These are phyloP conservation scores for Luscinia luscinia DNA, from an alignment of 2,797 vertebrate genomes.

Conservation along the genomic window DNA sequence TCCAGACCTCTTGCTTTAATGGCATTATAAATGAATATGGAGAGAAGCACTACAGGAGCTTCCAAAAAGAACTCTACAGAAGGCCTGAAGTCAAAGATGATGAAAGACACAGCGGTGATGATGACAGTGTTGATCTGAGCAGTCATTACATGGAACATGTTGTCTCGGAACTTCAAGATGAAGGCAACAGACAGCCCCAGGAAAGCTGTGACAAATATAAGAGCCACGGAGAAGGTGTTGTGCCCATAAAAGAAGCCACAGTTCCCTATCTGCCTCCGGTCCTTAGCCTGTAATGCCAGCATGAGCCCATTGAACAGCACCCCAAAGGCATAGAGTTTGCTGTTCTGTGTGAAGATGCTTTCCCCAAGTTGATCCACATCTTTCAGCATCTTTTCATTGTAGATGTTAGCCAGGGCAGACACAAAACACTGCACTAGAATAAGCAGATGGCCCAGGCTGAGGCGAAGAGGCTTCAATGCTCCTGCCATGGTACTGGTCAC, in stretches of 20 bases:
- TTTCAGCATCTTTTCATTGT: conserved; percentile 98
- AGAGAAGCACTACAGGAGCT: conserved; percentile 91
- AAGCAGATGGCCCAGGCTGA: conserved; percentile 90
- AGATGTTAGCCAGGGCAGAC: conserved; percentile 96
- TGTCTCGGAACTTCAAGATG: conserved; percentile 97
- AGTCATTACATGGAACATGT: conserved; percentile 98
- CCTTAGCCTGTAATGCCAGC: conserved; percentile 81
- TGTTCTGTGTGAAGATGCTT: conserved; percentile 97
- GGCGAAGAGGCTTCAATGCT: conserved; percentile 77
- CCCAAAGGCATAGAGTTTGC: conserved; percentile 93
- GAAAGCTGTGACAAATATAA: conserved; percentile 91
- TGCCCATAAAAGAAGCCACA: conserved; percentile 97
- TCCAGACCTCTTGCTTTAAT: conserved; percentile 81
- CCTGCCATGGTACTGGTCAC: conserved; percentile 69
- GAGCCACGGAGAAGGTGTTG: conserved; percentile 87
- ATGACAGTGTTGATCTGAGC: conserved; percentile 94
- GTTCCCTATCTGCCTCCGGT: conserved; percentile 82
- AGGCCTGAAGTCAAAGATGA: conserved; percentile 93
- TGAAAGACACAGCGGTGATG: conserved; percentile 87
- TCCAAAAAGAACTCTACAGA: conserved; percentile 94
- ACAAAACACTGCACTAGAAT: conserved; percentile 94
- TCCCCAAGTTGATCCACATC: conserved; percentile 89
- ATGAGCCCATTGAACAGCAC: conserved; percentile 91
- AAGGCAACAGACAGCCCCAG: conserved; percentile 95
- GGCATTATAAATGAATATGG: conserved; percentile 95